Evolutionary conservation across 2,113 vertebrate species (phyloP).

Genomic region (Halichoeres trimaculatus): DNA sequence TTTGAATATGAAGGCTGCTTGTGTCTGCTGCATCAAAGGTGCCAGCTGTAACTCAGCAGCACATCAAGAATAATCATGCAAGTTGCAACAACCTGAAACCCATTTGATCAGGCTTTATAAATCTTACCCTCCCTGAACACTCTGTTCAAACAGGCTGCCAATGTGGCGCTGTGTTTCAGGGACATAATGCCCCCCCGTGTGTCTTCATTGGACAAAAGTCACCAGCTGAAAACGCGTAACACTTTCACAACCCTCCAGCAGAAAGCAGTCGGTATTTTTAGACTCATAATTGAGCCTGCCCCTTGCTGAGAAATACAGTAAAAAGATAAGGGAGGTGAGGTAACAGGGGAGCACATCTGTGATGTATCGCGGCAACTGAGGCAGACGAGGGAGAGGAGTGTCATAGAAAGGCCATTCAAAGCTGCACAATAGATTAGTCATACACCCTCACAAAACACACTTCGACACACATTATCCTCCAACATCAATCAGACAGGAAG

Average conservation of each 20-base stretch:
- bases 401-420: slow-evolving; percentile 56
- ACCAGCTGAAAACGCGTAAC: slow-evolving; percentile 10
- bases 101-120: slow-evolving; percentile 29
- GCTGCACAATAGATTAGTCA: slow-evolving; percentile 62
- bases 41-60: slow-evolving; percentile 19
- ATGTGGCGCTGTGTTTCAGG: slow-evolving; percentile 3
- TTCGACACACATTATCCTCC: slow-evolving; percentile 44
- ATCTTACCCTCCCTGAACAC: background rate
- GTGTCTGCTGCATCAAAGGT: slow-evolving; percentile 43
- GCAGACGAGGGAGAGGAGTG: slow-evolving; percentile 57
- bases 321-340: slow-evolving; percentile 48
- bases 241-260: slow-evolving; percentile 10
- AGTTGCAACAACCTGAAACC: slow-evolving; percentile 14
- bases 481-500: slow-evolving; percentile 57
- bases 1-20: slow-evolving; percentile 44
- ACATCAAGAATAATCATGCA: slow-evolving; percentile 40
- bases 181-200: slow-evolving; percentile 12
- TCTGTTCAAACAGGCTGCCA: slow-evolving; percentile 2
- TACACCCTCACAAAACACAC: slow-evolving; percentile 54
- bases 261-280: slow-evolving; percentile 39
- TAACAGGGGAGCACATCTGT: slow-evolving; percentile 49
- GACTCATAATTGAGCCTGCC: slow-evolving; percentile 35
- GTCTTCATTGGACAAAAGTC: slow-evolving; percentile 7
- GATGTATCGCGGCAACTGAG: slow-evolving; percentile 65
- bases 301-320: slow-evolving; percentile 39